Evolutionary conservation across 2,888 invertebrate species (phyloP), one percentile per base, ranked within the genome.

Genomic region (Eilema griseolum): DNA sequence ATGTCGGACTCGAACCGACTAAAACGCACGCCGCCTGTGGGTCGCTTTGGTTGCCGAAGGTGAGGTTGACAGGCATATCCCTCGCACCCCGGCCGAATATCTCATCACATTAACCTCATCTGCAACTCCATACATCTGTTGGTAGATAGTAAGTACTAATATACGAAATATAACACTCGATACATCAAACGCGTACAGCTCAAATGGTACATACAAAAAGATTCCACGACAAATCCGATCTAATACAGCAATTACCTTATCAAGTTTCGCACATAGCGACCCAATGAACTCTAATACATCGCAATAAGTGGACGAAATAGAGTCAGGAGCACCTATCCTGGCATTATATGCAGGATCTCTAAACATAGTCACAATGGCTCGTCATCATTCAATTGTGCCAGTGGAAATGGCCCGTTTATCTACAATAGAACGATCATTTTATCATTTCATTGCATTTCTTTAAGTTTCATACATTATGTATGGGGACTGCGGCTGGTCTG

Each of bases 301-400:
- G 82, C 83, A 85, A 82, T 93, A 93, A 93, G 92, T 93, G 93
- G 90, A 85, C 85, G 82, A 85, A 90, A 88, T 90, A 82, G 83
- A 77, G 59, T 76, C 74, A 59, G 84, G 85, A 87, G 90, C 91
- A 93, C 92, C 92, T 93, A 91, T 90, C 90, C 89, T 87, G 87
- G 83, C 88, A 91, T 92, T 90, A 91, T 87, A 83, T 86, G 92
- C 94, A 94, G 95, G 95, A 95, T 89, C 94, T 95, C 95, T 95
- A 95, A 94, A 94, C 94, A 93, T 95, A 93, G 94, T 89, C 91
- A 94, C 95, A 95, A 95, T 93, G 90, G 92, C 71, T 88, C 74
- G 90, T 90, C 89, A 95, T 95, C 94, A 95, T 95, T 91, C 95
- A 95, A 95, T 95, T 95, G 94, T 91, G 86, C 83, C 85, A 79